Percentiles rank a stretch among this genome's conserved stretches.
Evolutionary conservation across 2,888 invertebrate species (phyloP).

Genomic region (Marasmarcha lunaedactyla): DNA sequence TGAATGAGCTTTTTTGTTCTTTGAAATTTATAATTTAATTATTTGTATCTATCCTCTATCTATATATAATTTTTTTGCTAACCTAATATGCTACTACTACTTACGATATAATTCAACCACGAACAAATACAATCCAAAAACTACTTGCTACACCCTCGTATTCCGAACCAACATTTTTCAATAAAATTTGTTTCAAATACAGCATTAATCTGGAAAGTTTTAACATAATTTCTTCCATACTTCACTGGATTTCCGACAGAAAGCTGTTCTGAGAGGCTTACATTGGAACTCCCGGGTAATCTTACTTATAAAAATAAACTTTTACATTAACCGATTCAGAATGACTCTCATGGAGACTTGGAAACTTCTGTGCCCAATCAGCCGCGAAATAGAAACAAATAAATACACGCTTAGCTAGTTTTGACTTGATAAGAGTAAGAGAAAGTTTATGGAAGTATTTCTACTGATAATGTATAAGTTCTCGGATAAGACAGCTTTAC

Average conservation of each 20-base stretch:
- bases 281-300: slow-evolving; percentile 62
- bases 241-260: slow-evolving; percentile 60
- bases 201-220: slow-evolving; percentile 48
- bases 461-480: slow-evolving; percentile 60
- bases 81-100: too few species aligned
- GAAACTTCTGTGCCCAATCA: slow-evolving; percentile 56
- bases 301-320: slow-evolving; percentile 73
- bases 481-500: slow-evolving; percentile 53
- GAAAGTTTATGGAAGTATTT: slow-evolving; percentile 45
- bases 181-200: slow-evolving; percentile 57
- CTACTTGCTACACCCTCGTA: too few species aligned
- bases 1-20: too few species aligned
- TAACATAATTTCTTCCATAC: slow-evolving; percentile 30
- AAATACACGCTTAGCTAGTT: slow-evolving; percentile 42
- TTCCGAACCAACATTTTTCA: not conserved
- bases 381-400: slow-evolving; percentile 62
- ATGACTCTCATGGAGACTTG: slow-evolving; percentile 49
- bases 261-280: slow-evolving; percentile 59
- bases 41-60: too few species aligned
- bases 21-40: too few species aligned
- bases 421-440: slow-evolving; percentile 60
- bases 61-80: too few species aligned
- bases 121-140: too few species aligned
- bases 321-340: slow-evolving; percentile 71
- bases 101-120: too few species aligned